Conservation (phyloP, 2,113 vertebrate genomes). For the Indicator maculatus region DNA sequence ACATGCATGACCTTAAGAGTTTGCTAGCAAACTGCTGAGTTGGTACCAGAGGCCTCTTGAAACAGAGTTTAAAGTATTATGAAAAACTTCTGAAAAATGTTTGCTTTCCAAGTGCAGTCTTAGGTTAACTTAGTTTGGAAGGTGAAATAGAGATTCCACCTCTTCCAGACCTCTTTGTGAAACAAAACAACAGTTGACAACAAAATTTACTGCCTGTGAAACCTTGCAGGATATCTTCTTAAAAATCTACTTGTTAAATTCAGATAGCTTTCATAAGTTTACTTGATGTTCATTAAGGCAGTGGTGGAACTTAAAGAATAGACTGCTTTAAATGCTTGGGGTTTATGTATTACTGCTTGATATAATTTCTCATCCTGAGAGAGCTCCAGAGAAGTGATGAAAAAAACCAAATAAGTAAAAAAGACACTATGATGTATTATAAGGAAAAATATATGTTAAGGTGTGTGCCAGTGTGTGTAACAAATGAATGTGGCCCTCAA, state of each 20-base stretch:
- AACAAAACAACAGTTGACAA: background rate
- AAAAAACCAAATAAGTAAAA: background rate
- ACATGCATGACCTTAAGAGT: background rate
- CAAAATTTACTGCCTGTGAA: background rate
- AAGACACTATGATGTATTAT: background rate
- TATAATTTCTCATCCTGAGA: background rate
- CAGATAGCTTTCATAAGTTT: background rate
- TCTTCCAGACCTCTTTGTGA: background rate
- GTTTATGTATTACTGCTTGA: background rate
- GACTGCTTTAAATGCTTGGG: background rate
- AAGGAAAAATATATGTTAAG: background rate
- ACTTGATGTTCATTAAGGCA: background rate
- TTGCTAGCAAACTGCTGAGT: background rate
- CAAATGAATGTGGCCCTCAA: background rate
- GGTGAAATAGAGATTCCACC: background rate
- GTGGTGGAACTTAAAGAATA: background rate
- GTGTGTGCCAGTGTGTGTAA: background rate
- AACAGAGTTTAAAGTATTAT: background rate
- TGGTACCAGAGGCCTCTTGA: background rate
- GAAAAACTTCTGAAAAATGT: background rate
- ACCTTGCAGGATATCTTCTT: background rate
- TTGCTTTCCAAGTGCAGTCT: background rate
- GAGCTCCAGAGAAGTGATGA: background rate
- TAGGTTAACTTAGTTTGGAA: background rate
- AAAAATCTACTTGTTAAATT: background rate